Conservation (phyloP, 2,888 invertebrate genomes). For the Cantharis nigra region DNA sequence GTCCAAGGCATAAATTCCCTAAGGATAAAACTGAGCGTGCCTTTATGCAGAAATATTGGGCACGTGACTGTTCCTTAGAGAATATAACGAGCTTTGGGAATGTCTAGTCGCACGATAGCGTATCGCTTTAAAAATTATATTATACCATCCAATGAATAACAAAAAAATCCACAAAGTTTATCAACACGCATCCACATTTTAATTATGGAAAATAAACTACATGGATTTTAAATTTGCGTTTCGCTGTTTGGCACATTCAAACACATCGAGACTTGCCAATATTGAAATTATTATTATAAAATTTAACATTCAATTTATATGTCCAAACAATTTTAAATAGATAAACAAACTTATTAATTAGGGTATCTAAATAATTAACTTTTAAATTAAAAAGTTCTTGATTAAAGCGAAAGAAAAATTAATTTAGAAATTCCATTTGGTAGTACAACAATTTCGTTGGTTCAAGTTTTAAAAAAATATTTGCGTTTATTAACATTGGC, state of each 20-base stretch:
- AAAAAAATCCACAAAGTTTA: neutral
- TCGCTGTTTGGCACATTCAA: neutral
- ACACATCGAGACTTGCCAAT: neutral
- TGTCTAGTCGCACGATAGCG: slow-evolving; percentile 4
- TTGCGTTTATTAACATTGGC: neutral
- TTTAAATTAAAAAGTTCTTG: neutral
- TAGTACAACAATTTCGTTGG: neutral
- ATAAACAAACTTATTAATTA: neutral
- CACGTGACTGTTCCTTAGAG: slow-evolving; percentile 27
- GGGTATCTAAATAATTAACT: neutral
- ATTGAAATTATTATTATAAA: neutral
- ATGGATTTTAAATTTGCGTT: neutral
- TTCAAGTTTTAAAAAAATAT: neutral
- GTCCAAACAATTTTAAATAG: neutral
- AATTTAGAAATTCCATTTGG: neutral
- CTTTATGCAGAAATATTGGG: slow-evolving; percentile 8
- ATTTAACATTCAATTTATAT: neutral
- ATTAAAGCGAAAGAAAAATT: neutral
- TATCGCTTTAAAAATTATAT: slow-evolving; percentile 1
- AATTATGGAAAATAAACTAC: neutral
- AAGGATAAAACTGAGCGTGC: slow-evolving; percentile 22
- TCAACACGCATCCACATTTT: neutral
- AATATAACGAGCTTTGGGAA: slow-evolving; percentile 11
- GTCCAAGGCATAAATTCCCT: slow-evolving; percentile 15
- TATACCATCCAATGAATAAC: neutral